Percentiles rank a stretch among this genome's conserved stretches.
Evolutionary conservation across 2,888 invertebrate species (phyloP).

Genomic region (Drosophila borborema): DNA sequence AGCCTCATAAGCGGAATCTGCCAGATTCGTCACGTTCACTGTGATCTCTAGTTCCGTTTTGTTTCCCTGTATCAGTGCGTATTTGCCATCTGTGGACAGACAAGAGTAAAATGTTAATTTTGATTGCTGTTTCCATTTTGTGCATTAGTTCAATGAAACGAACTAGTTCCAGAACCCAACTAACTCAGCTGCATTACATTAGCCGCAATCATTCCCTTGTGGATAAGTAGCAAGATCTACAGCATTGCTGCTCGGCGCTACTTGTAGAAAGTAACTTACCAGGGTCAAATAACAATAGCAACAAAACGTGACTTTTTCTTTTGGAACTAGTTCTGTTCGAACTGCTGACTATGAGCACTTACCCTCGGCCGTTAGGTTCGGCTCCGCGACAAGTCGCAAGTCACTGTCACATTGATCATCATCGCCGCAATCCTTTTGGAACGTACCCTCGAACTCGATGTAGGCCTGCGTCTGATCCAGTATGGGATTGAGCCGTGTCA

Average conservation of each 20-base stretch:
- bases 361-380: conserved; percentile 82
- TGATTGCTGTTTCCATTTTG: not conserved
- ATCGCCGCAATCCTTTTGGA: conserved; percentile 95
- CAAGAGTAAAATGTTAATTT: conserved; percentile 48
- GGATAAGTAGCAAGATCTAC: not conserved
- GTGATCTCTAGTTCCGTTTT: conserved; percentile 91
- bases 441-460: conserved; percentile 92
- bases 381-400: conserved; percentile 88
- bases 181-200: not conserved
- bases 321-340: conserved; percentile 3
- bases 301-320: too few species aligned
- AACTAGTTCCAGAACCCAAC: not conserved
- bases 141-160: conserved; percentile 1
- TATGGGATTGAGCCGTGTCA: conserved; percentile 88
- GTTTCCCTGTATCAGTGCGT: conserved; percentile 89
- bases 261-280: not conserved
- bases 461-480: conserved; percentile 94
- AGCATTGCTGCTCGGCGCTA: not conserved
- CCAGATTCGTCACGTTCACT: conserved; percentile 90
- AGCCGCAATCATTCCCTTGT: not conserved
- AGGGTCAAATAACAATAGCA: too few species aligned
- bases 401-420: conserved; percentile 95
- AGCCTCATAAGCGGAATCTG: conserved; percentile 96
- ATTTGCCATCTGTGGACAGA: conserved; percentile 83
- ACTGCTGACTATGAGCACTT: conserved; percentile 53